Evolutionary conservation across 1,140 invertebrate species (phyloP), one percentile per base, ranked within the genome.

Genomic region (Listronotus bonariensis): DNA sequence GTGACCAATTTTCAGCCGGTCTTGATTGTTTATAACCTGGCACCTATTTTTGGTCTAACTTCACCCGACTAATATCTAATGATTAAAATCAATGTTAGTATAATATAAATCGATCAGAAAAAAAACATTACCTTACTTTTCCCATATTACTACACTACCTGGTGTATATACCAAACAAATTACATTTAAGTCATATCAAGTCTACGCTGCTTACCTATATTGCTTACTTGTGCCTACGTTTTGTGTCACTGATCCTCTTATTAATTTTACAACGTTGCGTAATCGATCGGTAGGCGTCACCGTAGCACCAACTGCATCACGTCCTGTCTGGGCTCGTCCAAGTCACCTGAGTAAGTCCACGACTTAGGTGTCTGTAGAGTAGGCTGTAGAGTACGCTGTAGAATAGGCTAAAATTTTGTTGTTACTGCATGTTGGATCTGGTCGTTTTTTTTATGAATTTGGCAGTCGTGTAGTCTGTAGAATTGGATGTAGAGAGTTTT

Each of bases 271-370:
- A 12, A 10, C 34, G 8, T 9, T 36, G 34, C 11, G 34, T 36
- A 36, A 36, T 56, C 20, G 53, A 68, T 68, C 67, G 64, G 70
- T 74, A 74, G 74, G 72, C 75, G 74, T 74, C 76, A 68, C 57
- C 72, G 75, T 69, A 72, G 68, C 59, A 51, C 38, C 59, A 67
- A 60, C 71, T 69, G 67, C 76, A 76, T 77, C 71, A 70, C 71
- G 52, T 76, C 75, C 74, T 78, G 77, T 68, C 72, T 78, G 65
- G 71, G 67, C 63, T 72, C 76, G 67, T 74, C 77, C 53, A 71
- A 73, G 57, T 76, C 76, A 73, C 74, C 75, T 68, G 77, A 78
- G 77, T 78, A 78, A 78, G 77, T 78, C 68, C 26, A 36, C 49
- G 67, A 68, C 56, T 67, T 67, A 66, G 58, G 42, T 63, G 46